Evolutionary conservation across 1,140 invertebrate genomes (phyloP), one percentile per base, ranked within the genome.

Genomic region (Drosophila sproati): DNA sequence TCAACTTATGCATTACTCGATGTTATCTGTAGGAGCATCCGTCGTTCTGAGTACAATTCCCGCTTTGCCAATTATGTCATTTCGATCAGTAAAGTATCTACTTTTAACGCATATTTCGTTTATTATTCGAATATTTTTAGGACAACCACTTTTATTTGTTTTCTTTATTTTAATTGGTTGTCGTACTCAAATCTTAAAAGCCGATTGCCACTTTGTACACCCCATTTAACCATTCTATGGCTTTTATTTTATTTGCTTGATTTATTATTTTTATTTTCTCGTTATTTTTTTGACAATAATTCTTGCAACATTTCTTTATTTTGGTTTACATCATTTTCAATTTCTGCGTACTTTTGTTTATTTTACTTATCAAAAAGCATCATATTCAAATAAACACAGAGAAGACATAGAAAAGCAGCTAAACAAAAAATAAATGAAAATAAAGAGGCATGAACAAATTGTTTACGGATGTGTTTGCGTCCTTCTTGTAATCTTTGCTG

Each of bases 381-480:
- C 73, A 61, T 73, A 75, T 78, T 75, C 59, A 75, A 78, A 76
- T 76, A 77, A 73, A 77, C 59, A 74, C 63, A 73, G 75, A 78
- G 71, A 72, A 71, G 45, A 80, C 73, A 75, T 60, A 75, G 63
- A 72, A 71, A 32, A 48, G 35, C 43, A 29, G 59, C 66, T 61
- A 50, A 12, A 50, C 12, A 55, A 41, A 64, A 54, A 64, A 48
- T 43, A 52, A 62, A 63, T 62, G 48, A 67, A 55, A 75, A 73
- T 88, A 80, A 80, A 88, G 68, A 80, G 78, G 80, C 80, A 88
- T 87, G 83, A 83, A 88, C 85, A 88, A 88, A 88, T 88, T 88
- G 85, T 88, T 88, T 88, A 88, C 85, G 83, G 83, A 88, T 88
- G 83, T 88, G 80, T 83, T 88, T 89, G 83, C 61, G 85, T 89